Evolutionary conservation across 2,797 vertebrate genomes (phyloP), one percentile per base, ranked within the genome.

Genomic region (Psittacula echo): DNA sequence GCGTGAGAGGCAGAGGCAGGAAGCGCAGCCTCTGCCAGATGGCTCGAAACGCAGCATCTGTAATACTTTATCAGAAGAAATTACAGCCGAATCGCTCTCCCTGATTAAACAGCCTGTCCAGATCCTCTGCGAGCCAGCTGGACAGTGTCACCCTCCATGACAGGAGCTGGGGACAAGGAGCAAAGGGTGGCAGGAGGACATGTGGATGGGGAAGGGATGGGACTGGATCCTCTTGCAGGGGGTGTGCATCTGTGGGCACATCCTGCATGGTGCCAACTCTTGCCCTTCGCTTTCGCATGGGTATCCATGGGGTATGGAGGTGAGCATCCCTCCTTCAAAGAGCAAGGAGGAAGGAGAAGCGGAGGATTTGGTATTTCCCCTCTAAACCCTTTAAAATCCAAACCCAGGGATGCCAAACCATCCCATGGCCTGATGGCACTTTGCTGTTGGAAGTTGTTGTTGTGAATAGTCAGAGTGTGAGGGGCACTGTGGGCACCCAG

Each of bases 31-130:
- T 68, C 90, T 95, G 97, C 97, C 97, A 96, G 96, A 97, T 97
- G 97, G 97, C 95, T 95, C 32, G 10, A 90, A 94, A 87, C 24
- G 78, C 4, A 91, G 93, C 96, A 96, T 96, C 95, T 96, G 97
- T 91, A 97, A 94, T 95, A 94, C 90, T 96, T 93, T 85, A 95
- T 96, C 94, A 86, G 95, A 94, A 95, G 97, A 96, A 95, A 96
- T 97, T 91, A 89, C 68, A 27, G 96, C 92, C 21, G 45, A 94
- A 79, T 89, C 30, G 54, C 80, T 54, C 34, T 75, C 95, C 85
- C 85, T 97, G 97, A 97, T 97, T 91, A 87, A 97, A 93, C 12
- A 80, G 76, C 93, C 95, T 53, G 94, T 88, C 93, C 78, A 91
- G 95, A 95, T 91, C 26, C 94, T 70, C 47, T 6, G 19, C 4